Evolutionary conservation across 2,797 vertebrate species (phyloP).

Genomic region (Mus caroli): DNA sequence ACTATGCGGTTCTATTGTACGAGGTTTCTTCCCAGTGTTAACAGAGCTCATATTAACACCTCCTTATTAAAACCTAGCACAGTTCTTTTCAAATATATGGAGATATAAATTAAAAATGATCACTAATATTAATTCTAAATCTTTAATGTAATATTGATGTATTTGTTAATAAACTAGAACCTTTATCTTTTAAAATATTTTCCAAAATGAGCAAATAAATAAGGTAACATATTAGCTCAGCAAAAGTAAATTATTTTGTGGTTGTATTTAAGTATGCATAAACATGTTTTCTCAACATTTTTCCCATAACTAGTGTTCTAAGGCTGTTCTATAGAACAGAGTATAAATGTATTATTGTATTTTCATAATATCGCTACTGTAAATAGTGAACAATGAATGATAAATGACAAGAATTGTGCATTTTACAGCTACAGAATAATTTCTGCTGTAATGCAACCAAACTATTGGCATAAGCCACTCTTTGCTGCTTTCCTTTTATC

Average conservation of each 20-base stretch:
- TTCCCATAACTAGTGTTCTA: constrained; percentile 61
- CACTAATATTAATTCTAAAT: constrained; percentile 72
- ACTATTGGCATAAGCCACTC: constrained; percentile 79
- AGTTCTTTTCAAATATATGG: constrained; percentile 42
- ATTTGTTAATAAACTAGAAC: constrained; percentile 64
- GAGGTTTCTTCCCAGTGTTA: constrained; percentile 61
- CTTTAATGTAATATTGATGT: constrained; percentile 61
- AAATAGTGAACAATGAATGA: constrained; percentile 75
- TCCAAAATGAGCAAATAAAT: constrained; percentile 34
- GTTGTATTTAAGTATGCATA: constrained; percentile 60
- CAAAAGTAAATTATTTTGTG: constrained; percentile 57
- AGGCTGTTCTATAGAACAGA: constrained; percentile 65
- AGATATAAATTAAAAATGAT: constrained; percentile 63
- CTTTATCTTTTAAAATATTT: constrained; percentile 63
- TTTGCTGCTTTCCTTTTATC: constrained; percentile 85
- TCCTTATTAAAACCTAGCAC: constrained; percentile 67
- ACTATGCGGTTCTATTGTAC: constrained; percentile 86
- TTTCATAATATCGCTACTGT: constrained; percentile 61
- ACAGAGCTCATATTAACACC: constrained; percentile 75
- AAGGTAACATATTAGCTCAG: constrained; percentile 62
- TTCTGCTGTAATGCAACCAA: constrained; percentile 83
- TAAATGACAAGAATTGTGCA: constrained; percentile 79
- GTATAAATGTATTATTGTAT: constrained; percentile 67
- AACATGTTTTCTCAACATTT: constrained; percentile 75
- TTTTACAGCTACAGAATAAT: constrained; percentile 83